A percentile compares a stretch with the other conserved stretches of the same genome.
phyloP scores from a whole-genome alignment of 2,113 vertebrate genomes.

The Podiceps cristatus region DNA sequence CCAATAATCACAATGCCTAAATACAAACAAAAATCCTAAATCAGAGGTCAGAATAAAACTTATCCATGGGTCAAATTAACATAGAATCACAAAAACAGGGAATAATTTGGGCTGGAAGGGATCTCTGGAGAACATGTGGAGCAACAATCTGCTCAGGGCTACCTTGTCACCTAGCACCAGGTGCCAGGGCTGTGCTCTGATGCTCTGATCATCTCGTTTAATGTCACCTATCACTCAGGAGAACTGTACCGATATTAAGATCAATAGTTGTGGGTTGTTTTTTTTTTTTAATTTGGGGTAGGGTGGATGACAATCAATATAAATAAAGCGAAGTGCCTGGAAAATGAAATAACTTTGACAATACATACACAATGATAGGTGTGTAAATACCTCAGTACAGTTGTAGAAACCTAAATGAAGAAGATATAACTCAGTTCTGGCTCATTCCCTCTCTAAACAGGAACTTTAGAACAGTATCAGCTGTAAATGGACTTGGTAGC shows the following conservation, averaged over 20 bases:
- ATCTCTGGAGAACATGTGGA: background rate
- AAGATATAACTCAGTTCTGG: background rate
- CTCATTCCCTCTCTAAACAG: background rate
- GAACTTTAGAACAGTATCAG: background rate
- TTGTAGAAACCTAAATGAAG: background rate
- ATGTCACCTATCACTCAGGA: background rate
- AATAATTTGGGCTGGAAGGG: background rate
- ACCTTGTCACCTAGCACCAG: background rate
- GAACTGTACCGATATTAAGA: background rate
- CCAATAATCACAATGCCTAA: background rate
- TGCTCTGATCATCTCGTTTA: background rate
- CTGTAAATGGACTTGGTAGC: background rate
- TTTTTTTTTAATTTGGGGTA: background rate
- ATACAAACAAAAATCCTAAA: background rate
- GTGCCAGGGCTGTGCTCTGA: background rate
- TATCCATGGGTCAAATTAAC: background rate
- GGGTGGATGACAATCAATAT: background rate
- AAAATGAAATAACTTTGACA: background rate
- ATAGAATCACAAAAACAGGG: background rate
- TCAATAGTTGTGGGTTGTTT: background rate
- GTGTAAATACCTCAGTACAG: background rate
- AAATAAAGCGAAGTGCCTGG: background rate
- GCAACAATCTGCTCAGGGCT: background rate
- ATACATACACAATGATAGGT: background rate
- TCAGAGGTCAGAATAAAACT: background rate